Evolutionary conservation across 2,797 vertebrate genomes (phyloP), one percentile per base, ranked within the genome.

Genomic region (Aeoliscus strigatus): DNA sequence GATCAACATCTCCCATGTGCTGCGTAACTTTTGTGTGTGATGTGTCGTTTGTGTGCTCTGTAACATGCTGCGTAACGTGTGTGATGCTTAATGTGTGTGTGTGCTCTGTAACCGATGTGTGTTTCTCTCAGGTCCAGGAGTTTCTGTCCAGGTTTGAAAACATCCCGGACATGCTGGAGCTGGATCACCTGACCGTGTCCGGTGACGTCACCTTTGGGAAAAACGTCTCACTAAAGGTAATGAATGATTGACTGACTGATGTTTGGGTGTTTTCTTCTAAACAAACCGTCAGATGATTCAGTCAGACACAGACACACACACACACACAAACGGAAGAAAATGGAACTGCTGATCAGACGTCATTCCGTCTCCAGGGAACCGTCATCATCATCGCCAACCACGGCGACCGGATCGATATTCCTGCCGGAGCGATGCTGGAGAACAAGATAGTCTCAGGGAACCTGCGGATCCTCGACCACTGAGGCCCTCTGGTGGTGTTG

Each of bases 331-430:
- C n/a, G n/a, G n/a, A n/a, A n/a, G n/a, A n/a, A n/a, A n/a, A n/a
- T n/a, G n/a, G n/a, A n/a, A n/a, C n/a, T n/a, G 18, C 18, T 21
- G 18, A 21, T 21, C 18, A 21, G 6, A 21, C 18, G 3, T 21
- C 6, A 6, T 21, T 3, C 18, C 6, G 18, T 21, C 18, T 27
- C 2, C 75, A 99, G 96, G 96, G 96, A 78, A 98, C 96, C 1
- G 96, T 99, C 66, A 99, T 99, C 86, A 97, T 97, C 77, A 97
- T 99, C 16, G 96, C 96, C 59, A 97, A 99, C 70, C 96, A 98
- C 0, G 96, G 94, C 1, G 94, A 99, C 82, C 86, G 93, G 60
- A 98, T 98, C 27, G 94, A 96, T 69, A 98, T 97, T 70, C 94
- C 93, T 0, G 92, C 94, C 7, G 94, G 94, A 56, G 93, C 94